Percentiles rank a stretch among this genome's conserved stretches.
These are phyloP conservation scores for Phoxinus phoxinus DNA, from an alignment of 2,113 vertebrate genomes.

Conservation along the genomic window DNA sequence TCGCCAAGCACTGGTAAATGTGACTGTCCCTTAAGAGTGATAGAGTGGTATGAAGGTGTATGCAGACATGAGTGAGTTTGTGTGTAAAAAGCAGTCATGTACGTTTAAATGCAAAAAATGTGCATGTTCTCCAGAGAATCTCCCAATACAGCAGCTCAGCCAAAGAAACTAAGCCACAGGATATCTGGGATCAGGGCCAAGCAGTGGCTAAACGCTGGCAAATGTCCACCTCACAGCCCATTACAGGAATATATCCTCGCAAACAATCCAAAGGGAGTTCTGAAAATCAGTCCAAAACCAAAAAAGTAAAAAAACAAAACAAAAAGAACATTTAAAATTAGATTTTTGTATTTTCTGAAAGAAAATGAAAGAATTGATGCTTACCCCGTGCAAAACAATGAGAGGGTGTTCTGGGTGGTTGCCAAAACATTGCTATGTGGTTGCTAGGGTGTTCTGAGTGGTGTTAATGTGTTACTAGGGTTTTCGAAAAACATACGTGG, in stretches of 20 bases:
- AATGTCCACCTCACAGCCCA: neutral
- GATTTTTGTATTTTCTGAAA: neutral
- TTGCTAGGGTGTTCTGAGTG: neutral
- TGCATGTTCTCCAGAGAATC: neutral
- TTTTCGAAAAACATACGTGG: neutral
- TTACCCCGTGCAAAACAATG: neutral
- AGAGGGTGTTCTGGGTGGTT: neutral
- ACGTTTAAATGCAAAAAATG: neutral
- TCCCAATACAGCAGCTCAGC: neutral
- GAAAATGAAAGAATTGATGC: neutral
- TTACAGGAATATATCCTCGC: neutral
- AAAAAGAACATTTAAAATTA: neutral
- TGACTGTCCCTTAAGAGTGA: neutral
- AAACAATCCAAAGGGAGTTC: slow-evolving; percentile 10
- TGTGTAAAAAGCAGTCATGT: neutral
- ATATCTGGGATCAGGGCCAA: neutral
- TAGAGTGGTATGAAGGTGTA: neutral
- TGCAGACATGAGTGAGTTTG: neutral
- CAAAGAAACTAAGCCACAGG: neutral
- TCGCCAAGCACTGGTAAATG: neutral
- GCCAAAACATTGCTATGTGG: neutral
- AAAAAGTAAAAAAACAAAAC: neutral
- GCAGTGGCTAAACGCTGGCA: slow-evolving; percentile 1
- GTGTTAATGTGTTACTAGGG: neutral
- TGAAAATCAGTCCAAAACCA: neutral